phyloP scores from a whole-genome alignment of 2,797 vertebrate species.

The Enteromius thamalakanensis region DNA sequence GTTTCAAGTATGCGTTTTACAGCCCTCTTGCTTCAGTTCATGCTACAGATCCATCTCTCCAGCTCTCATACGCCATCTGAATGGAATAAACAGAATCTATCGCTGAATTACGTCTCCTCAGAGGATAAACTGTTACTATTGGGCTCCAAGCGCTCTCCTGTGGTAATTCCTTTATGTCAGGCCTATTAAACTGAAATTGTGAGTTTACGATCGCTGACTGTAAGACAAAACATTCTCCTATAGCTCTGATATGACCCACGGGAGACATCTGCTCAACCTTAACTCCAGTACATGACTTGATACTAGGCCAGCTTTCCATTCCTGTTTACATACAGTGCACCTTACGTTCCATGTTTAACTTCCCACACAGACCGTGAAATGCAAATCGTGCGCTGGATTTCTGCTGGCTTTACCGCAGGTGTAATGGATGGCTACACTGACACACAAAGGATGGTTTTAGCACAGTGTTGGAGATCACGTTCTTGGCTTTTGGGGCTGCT shows the following conservation, averaged over 20 bases:
- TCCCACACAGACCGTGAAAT: neutral
- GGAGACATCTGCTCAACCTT: conserved; percentile 57
- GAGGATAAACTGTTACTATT: conserved; percentile 61
- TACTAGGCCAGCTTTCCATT: conserved; percentile 34
- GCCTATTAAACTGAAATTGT: conserved; percentile 66
- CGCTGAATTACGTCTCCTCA: conserved; percentile 56
- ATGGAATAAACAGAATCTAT: conserved; percentile 62
- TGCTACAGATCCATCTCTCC: conserved; percentile 7
- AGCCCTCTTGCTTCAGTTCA: conserved; percentile 41
- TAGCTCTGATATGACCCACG: conserved; percentile 56
- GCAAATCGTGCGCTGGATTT: neutral
- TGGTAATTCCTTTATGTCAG: conserved; percentile 62
- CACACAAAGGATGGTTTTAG: neutral
- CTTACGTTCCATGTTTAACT: neutral
- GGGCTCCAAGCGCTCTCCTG: conserved; percentile 56
- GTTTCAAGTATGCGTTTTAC: conserved; percentile 51
- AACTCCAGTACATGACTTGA: conserved; percentile 54
- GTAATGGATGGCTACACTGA: neutral
- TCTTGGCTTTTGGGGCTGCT: neutral
- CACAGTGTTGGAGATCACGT: neutral
- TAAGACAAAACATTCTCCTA: conserved; percentile 54
- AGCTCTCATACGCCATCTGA: conserved; percentile 62
- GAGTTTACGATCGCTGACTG: conserved; percentile 61
- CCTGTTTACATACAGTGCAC: neutral
- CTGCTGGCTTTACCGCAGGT: neutral